Conservation (phyloP, 2,888 invertebrate genomes). For the Chrysotoxum bicinctum region DNA sequence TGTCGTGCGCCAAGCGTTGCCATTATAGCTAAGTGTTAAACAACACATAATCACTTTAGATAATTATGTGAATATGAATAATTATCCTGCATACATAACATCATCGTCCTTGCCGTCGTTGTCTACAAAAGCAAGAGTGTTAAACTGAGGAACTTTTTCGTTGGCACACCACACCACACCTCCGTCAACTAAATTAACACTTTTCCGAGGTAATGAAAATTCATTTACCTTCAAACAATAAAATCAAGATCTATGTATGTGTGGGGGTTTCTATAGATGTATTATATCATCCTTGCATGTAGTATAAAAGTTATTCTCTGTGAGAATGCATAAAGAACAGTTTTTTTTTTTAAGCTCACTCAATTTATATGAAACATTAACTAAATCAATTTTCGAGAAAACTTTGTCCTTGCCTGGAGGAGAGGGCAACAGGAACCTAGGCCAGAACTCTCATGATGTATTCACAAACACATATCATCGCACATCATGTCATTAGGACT, state of each 20-base stretch:
- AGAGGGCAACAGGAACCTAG: background rate
- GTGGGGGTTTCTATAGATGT: no score
- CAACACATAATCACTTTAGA: constrained; percentile 59
- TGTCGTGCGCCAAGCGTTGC: constrained; percentile 3
- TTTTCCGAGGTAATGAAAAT: constrained; percentile 48
- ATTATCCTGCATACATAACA: constrained; percentile 29
- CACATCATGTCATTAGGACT: background rate
- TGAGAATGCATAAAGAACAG: constrained; percentile 15
- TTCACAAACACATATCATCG: constrained; percentile 1
- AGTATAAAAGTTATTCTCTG: background rate
- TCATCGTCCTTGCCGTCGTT: background rate
- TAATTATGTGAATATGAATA: constrained; percentile 58
- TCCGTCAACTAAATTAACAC: constrained; percentile 45
- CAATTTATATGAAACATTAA: constrained; percentile 36
- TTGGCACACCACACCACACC: background rate
- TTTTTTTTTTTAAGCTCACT: background rate
- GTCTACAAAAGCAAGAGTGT: background rate
- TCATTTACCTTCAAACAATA: constrained; percentile 56
- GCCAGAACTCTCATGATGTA: background rate
- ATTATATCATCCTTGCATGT: constrained; percentile 22
- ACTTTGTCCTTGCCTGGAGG: constrained; percentile 37
- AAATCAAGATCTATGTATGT: constrained; percentile 16
- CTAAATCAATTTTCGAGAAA: constrained; percentile 61
- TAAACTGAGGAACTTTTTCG: background rate
- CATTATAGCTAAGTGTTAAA: constrained; percentile 48